These are phyloP conservation scores for Caenorhabditis sp. DNA, from an alignment of 2,888 invertebrate genomes.

Conservation along the genomic window DNA sequence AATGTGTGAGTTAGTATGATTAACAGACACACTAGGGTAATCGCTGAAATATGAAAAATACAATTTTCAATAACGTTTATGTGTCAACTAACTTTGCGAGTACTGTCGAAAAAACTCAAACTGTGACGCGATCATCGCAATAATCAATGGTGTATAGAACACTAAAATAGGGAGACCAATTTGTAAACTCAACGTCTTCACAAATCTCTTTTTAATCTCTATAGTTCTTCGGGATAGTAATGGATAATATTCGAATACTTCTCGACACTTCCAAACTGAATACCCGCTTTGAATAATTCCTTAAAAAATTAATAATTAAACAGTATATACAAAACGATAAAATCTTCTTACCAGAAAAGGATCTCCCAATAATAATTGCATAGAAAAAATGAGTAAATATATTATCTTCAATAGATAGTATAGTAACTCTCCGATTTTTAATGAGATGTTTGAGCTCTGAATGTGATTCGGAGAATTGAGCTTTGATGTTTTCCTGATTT, in stretches of 20 bases:
- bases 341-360: background rate
- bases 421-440: background rate
- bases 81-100: background rate
- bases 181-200: background rate
- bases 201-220: background rate
- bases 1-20: too few relatives aligned
- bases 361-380: background rate
- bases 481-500: background rate
- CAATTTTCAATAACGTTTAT: background rate
- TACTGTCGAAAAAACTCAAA: background rate
- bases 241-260: background rate
- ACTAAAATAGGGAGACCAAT: background rate
- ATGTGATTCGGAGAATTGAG: background rate
- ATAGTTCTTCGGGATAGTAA: background rate
- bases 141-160: background rate
- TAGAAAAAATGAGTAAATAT: background rate
- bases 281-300: background rate
- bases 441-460: background rate
- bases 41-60: too few relatives aligned
- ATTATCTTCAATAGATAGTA: background rate
- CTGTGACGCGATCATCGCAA: background rate
- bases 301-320: too few relatives aligned
- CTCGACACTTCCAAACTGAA: background rate
- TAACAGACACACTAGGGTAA: too few relatives aligned
- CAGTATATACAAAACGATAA: too few relatives aligned